Conservation (phyloP, 2,797 vertebrate genomes). For the Harpagifer antarcticus region DNA sequence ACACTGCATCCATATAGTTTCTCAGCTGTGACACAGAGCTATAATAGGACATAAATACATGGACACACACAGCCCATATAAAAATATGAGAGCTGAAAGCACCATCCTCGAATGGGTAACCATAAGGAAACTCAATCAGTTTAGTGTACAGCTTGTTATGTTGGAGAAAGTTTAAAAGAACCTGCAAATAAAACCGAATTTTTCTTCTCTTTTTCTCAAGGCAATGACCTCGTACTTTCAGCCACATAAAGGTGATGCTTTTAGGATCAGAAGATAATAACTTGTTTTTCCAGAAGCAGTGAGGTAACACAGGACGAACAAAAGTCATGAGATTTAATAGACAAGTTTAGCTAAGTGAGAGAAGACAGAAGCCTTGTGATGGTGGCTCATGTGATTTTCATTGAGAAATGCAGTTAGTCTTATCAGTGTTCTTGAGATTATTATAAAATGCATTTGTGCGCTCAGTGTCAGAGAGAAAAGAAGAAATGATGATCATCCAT, state of each 20-base stretch:
- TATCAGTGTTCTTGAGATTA: slow-evolving; percentile 13
- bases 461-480: neutral
- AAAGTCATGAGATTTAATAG: slow-evolving; percentile 30
- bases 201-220: neutral
- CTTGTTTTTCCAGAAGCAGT: neutral
- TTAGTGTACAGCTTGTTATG: slow-evolving; percentile 19
- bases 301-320: slow-evolving; percentile 26
- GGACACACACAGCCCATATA: slow-evolving; percentile 11
- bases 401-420: slow-evolving; percentile 27
- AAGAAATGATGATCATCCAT: neutral
- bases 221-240: slow-evolving; percentile 8
- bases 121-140: neutral
- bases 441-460: neutral
- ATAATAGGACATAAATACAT: slow-evolving; percentile 50
- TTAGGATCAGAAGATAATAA: neutral
- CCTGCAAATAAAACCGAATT: neutral
- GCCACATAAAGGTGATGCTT: neutral
- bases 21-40: slow-evolving; percentile 50
- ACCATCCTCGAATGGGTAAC: slow-evolving; percentile 7
- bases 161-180: slow-evolving; percentile 24
- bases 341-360: slow-evolving; percentile 12
- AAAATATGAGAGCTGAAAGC: slow-evolving; percentile 18
- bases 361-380: slow-evolving; percentile 41
- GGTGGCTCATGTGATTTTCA: slow-evolving; percentile 43
- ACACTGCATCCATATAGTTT: slow-evolving; percentile 34